Base-by-base conservation (phyloP, 2,113 vertebrate genomes). In the Clarias magur region DNA sequence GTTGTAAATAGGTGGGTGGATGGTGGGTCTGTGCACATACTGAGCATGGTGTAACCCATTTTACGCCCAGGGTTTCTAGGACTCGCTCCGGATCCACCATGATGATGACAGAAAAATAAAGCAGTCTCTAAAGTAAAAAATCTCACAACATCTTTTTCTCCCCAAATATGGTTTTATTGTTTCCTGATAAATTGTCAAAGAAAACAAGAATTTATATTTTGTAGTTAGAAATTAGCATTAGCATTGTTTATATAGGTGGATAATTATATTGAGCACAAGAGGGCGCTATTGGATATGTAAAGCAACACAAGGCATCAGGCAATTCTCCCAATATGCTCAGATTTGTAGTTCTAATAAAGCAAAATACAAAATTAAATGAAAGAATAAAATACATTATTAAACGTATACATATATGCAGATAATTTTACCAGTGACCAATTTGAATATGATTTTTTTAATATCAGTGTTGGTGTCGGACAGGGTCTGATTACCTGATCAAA, bases 211-310 rank as follows among this genome's bases (percentile, higher is more conserved):
- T 12, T 21, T 72, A 19, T 72, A 27, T 25, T 23, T n/a, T 48
- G 7, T 10, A 21, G 48, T 15, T 83, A 27, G 15, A 56, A 25
- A 70, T 34, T 34, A 12, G 12, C 42, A 34, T 72, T 53, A 57
- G 17, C 53, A 27, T 17, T 30, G 17, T 38, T 4, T 9, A 53
- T 27, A 65, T 1, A 30, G 27, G 21, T 65, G 11, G 4, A 30
- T 80, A 27, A 59, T 38, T 27, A 82, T 4, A 15, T n/a, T 73
- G 68, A 30, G 5, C 89, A 88, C 57, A 10, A 88, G 89, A 88
- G 86, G 86, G 89, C 80, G 79, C 84, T 80, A 42, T 75, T 88
- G 89, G 30, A 73, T 80, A 67, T 65, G 27, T 38, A 60, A 84
- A 86, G 56, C 21, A 62, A 15, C 11, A 11, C 27, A 68, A n/a